Base-by-base conservation (phyloP, 1,140 invertebrate species). In the Andrena cerasifolii region DNA sequence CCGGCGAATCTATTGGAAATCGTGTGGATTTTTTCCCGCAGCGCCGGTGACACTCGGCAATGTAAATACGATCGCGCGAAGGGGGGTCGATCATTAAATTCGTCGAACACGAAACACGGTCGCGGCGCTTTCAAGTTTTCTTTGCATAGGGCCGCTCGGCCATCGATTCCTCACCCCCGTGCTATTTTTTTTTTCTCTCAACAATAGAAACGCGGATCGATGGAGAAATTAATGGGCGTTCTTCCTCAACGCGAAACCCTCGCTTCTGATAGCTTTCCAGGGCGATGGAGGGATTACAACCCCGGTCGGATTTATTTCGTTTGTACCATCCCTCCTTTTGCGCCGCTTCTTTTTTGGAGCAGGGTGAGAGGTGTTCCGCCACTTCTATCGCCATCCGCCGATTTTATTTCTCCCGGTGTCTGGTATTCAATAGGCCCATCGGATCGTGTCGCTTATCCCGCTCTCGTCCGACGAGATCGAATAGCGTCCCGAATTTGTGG, bases 141-240 rank as follows among this genome's bases (percentile, higher is more conserved):
- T 28, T 54, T 70, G 4, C 53, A 56, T 18, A 31, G 53, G 58
- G 40, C 43, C 28, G 43, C 61, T 70, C 36, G 24, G 43, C 14
- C 58, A 47, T 73, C 70, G 45, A 62, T 62, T 62, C 12, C 70
- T 21, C 26, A 33, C 1, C 28, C 21, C 12, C 12, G 2, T 2
- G 1, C 14, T 26, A n/a, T n/a, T n/a, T n/a, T n/a, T n/a, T n/a
- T n/a, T 12, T 7, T 21, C 43, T 28, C 7, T 33, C 33, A 33
- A 76, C 73, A 76, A 76, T 71, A 12, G n/a, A 45, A 61, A 51
- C 54, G 36, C 36, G 40, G 59, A 73, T 78, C 70, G 58, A 73
- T 54, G 49, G 18, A 65, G 59, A 63, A 63, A 78, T 78, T 73
- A 78, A 78, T 58, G 59, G 70, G 8, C 40, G 68, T 31, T 73